Evolutionary conservation across 2,888 invertebrate genomes (phyloP).

Genomic region (Thymelicus acteon): DNA sequence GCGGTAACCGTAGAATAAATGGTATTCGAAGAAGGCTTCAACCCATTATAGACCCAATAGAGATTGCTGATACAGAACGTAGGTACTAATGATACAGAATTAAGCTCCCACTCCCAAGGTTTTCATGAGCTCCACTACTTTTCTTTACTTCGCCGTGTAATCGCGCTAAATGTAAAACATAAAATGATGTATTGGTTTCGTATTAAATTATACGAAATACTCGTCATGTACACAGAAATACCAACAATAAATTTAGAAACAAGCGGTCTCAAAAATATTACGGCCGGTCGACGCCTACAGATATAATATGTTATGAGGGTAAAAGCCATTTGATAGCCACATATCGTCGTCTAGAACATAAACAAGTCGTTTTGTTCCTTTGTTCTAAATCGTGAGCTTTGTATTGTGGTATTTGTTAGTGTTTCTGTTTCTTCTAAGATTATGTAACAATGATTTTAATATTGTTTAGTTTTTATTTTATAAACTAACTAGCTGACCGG

Average conservation of each 20-base stretch:
- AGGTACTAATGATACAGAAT: too few relatives aligned
- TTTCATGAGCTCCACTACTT: background rate
- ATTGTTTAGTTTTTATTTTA: too few relatives aligned
- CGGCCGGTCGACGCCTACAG: conserved; percentile 31
- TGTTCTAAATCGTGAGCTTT: conserved; percentile 41
- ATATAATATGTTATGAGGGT: conserved; percentile 43
- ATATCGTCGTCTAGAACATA: conserved; percentile 43
- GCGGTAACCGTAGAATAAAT: too few relatives aligned
- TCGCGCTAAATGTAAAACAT: conserved; percentile 40
- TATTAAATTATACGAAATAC: conserved; percentile 22
- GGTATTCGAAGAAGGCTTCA: too few relatives aligned
- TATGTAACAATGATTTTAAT: background rate
- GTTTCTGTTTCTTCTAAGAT: conserved; percentile 1
- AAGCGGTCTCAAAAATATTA: conserved; percentile 36
- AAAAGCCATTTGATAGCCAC: conserved; percentile 40
- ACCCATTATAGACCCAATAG: too few relatives aligned
- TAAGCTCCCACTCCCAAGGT: background rate
- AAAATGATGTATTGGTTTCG: conserved; percentile 31
- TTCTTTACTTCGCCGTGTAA: background rate
- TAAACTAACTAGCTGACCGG: too few relatives aligned
- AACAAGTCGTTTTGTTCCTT: conserved; percentile 49
- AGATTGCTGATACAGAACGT: too few relatives aligned
- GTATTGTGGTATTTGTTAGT: conserved; percentile 8
- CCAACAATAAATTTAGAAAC: conserved; percentile 41
- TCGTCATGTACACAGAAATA: conserved; percentile 10